A percentile compares a stretch with the other conserved stretches of the same genome.
Conservation (phyloP, 2,888 invertebrate genomes). For the Dichetophora obliterata region DNA sequence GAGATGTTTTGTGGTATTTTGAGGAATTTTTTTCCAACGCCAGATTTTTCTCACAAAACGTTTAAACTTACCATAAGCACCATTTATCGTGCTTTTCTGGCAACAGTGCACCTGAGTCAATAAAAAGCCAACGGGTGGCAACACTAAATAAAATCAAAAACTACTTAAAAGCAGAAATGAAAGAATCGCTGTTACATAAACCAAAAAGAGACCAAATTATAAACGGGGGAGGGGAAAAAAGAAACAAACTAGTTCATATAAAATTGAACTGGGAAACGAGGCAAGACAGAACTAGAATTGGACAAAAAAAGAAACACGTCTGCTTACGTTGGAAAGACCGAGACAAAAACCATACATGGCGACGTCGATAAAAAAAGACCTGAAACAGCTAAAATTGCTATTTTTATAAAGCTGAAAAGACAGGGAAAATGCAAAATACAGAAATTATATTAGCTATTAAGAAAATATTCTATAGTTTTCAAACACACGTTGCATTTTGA, state of each 20-base stretch:
- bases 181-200: background rate
- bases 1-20: too few species aligned
- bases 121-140: background rate
- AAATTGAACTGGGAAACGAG: background rate
- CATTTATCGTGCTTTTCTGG: too few species aligned
- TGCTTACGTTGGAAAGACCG: background rate
- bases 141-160: background rate
- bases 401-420: background rate
- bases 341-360: background rate
- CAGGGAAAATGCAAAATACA: background rate
- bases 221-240: conserved; percentile 20
- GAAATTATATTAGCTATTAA: background rate
- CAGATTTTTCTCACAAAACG: too few species aligned
- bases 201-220: conserved; percentile 25
- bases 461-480: background rate
- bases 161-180: background rate
- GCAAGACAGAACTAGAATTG: conserved; percentile 8
- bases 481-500: background rate
- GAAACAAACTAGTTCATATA: conserved; percentile 12
- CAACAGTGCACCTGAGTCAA: too few species aligned
- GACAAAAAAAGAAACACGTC: background rate
- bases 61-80: too few species aligned
- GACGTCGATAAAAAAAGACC: background rate
- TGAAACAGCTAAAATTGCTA: conserved; percentile 15
- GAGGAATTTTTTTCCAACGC: too few species aligned